Evolutionary conservation across 2,797 vertebrate species (phyloP).

Genomic region (Scarus forsteni): DNA sequence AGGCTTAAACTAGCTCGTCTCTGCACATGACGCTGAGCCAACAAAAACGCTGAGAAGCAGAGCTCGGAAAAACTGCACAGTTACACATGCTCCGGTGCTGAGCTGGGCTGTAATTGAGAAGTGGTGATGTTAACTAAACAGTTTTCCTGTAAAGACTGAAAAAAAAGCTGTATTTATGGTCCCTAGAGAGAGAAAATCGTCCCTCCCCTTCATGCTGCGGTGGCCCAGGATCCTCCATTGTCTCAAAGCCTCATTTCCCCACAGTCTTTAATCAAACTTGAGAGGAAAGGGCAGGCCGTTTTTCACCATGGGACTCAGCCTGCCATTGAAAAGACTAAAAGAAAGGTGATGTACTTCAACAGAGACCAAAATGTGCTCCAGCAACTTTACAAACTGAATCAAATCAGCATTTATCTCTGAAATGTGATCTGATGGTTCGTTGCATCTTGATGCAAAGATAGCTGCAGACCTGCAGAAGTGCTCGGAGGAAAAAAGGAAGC

Average conservation of each 20-base stretch:
- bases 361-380: not conserved
- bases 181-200: constrained; percentile 24
- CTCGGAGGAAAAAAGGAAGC: constrained; percentile 9
- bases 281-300: constrained; percentile 51
- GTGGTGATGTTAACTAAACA: constrained; percentile 56
- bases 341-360: constrained; percentile 11
- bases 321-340: constrained; percentile 11
- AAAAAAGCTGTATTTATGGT: constrained; percentile 55
- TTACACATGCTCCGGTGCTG: constrained; percentile 47
- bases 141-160: constrained; percentile 33
- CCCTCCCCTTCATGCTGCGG: constrained; percentile 14
- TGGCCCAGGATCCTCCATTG: constrained; percentile 43
- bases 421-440: constrained; percentile 17
- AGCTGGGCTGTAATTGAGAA: constrained; percentile 52
- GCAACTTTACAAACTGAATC: not conserved
- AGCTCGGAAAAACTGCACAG: constrained; percentile 48
- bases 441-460: not conserved
- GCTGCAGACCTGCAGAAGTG: constrained; percentile 14
- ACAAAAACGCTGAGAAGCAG: constrained; percentile 33
- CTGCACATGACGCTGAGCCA: constrained; percentile 34
- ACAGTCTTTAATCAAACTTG: constrained; percentile 58
- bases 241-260: constrained; percentile 47
- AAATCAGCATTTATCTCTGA: not conserved
- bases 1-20: constrained; percentile 35
- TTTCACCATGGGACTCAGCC: constrained; percentile 26